Conservation (phyloP, 1,140 invertebrate species). For the Drosophila kepulauana region DNA sequence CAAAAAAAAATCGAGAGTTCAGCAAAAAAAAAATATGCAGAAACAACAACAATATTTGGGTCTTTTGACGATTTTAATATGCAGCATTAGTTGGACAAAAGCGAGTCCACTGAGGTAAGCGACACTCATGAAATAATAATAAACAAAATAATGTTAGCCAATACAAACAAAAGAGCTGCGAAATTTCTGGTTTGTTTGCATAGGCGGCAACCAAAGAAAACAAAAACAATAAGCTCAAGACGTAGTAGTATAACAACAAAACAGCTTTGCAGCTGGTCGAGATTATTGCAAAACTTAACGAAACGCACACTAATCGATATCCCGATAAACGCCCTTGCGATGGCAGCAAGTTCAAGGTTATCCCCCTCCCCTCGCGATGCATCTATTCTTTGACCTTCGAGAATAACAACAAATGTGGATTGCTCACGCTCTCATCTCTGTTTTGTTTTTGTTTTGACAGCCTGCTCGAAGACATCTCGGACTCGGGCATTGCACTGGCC, state of each 20-base stretch:
- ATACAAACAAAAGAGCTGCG: neutral
- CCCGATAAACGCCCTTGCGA: slow-evolving; percentile 17
- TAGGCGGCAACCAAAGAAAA: slow-evolving; percentile 23
- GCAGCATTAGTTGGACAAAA: slow-evolving; percentile 25
- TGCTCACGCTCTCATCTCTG: slow-evolving; percentile 18
- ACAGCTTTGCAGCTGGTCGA: slow-evolving; percentile 1
- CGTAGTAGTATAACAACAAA: neutral
- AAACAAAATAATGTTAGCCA: neutral
- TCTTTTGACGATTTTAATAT: slow-evolving; percentile 33
- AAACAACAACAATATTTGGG: slow-evolving; percentile 23
- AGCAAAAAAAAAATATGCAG: slow-evolving; percentile 36
- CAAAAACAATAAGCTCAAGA: slow-evolving; percentile 3
- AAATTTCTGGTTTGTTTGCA: slow-evolving; percentile 30
- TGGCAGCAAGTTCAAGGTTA: slow-evolving; percentile 54
- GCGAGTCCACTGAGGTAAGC: slow-evolving; percentile 34
- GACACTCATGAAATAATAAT: neutral
- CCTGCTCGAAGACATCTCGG: slow-evolving; percentile 34
- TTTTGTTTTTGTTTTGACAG: slow-evolving; percentile 12
- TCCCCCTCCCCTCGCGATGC: neutral
- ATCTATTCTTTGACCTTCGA: neutral
- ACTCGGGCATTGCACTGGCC: slow-evolving; percentile 24
- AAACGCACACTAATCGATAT: slow-evolving; percentile 35
- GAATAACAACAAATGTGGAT: slow-evolving; percentile 17
- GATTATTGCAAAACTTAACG: neutral
- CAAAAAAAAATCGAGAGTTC: slow-evolving; percentile 5